Evolutionary conservation across 2,113 vertebrate genomes (phyloP), one percentile per base, ranked within the genome.

Genomic region (Tretioscincus oriximinensis): DNA sequence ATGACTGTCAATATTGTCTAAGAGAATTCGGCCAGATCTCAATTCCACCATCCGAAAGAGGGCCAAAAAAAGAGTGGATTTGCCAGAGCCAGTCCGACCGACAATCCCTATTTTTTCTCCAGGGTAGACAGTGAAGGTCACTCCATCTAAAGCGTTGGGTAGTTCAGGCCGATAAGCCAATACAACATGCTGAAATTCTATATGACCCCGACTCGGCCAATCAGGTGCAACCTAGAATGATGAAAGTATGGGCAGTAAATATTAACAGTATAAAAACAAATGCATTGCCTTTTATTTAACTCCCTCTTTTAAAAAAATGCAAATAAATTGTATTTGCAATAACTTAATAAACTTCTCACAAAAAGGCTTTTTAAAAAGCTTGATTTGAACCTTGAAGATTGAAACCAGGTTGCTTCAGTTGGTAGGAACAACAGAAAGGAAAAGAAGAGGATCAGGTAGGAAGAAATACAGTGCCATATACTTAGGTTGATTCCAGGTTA

Each of bases 31-130:
- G 16, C 98, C 98, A 8, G 91, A 92, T 61, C 91, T 97, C 84
- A 98, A 94, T 86, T 99, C 98, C 94, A 98, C 89, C 96, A 99
- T 97, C 29, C 95, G 97, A 88, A 99, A 99, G 47, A 99, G 95
- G 7, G 97, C 97, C 88, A 96, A 90, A 88, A 99, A 97, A 91
- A 99, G 91, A 9, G 96, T 97, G 35, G 98, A 99, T 93, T 99
- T 99, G 74, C 98, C 98, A 0, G 98, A 99, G 66, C 98, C 98
- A 0, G 98, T 99, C 35, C 98, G 96, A 60, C 98, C 98, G 89
- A 99, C 96, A 5, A 99, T 95, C 60, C 98, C 98, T 73, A 99
- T 89, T 88, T 97, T 99, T 92, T 99, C 98, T 75, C 98, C 97
- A 0, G 97, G 95, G 54, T 90, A 93, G 81, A 99, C 90, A 1